These are phyloP conservation scores for Wiebesia pumilae DNA, from an alignment of 1,140 invertebrate genomes.

Conservation along the genomic window DNA sequence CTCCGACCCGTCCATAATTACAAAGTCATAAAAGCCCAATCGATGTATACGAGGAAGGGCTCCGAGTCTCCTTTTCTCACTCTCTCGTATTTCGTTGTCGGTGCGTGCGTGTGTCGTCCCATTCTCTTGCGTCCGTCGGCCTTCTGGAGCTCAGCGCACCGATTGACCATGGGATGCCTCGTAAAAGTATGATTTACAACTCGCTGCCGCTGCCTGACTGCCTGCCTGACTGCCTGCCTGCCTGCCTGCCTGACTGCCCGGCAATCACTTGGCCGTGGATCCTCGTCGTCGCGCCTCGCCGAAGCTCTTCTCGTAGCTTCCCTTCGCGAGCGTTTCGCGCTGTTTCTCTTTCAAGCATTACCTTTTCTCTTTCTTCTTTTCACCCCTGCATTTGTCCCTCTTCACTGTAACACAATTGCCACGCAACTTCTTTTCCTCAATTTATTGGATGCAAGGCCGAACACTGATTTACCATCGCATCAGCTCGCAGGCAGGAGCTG, in stretches of 20 bases:
- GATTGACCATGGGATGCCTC: conserved; percentile 65
- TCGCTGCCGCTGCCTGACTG: conserved; percentile 23
- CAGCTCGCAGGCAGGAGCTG: conserved; percentile 1
- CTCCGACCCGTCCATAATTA: conserved; percentile 58
- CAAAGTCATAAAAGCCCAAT: conserved; percentile 64
- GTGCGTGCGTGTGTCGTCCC: conserved; percentile 18
- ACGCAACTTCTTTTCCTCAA: conserved; percentile 8
- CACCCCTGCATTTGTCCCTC: conserved; percentile 3
- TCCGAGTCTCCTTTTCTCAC: conserved; percentile 36
- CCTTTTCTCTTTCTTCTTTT: not conserved
- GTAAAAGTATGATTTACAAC: conserved; percentile 70
- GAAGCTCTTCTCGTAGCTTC: conserved; percentile 11
- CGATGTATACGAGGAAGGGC: conserved; percentile 53
- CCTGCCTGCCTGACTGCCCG: conserved; percentile 6
- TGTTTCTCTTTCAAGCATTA: conserved; percentile 5
- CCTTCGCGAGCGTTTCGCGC: not conserved
- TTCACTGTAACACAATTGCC: not conserved
- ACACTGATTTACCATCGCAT: conserved; percentile 3
- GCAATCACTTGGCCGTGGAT: conserved; percentile 56
- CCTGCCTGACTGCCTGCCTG: conserved; percentile 29
- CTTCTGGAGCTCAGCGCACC: conserved; percentile 46
- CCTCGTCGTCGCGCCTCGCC: conserved; percentile 42
- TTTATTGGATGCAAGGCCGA: conserved; percentile 21
- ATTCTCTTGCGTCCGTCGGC: conserved; percentile 37
- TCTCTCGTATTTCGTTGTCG: conserved; percentile 29